Evolutionary conservation across 64 coral and sea anemone genomes (phyloP), one percentile per base, ranked within the genome.

Genomic region (Pachyseris speciosa): DNA sequence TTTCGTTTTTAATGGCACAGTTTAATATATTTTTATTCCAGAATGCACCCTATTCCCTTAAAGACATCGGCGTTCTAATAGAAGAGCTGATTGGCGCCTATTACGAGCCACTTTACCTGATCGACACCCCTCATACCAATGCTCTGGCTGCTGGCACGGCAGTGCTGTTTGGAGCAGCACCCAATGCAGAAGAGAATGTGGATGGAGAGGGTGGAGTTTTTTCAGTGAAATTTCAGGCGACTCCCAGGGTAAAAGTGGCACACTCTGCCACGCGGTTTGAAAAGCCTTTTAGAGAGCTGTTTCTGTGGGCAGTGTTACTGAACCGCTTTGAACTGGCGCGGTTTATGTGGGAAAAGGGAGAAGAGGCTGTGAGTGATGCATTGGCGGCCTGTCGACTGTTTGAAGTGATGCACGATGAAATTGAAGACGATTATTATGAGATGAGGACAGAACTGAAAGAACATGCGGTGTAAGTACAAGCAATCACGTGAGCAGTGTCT

Each of bases 261-360:
- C 64, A 81, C 16, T 51, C 53, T 57, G 88, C 68, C 17, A 91
- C 49, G 8, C 64, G 51, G 8, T 91, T 91, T 58, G 77, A 91
- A 34, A 91, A 91, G 48, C 88, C 88, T 53, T 91, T 91, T 27
- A 67, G 88, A 44, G 88, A 91, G 15, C 88, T 91, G 48, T 91
- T 91, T 27, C 20, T 91, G 27, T 91, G 88, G 88, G 75, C 88
- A 8, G 88, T 83, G 22, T 53, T 91, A 26, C 65, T 91, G 65
- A 91, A 91, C 32, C 88, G 88, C 31, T 71, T 40, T 83, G 75
- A 91, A 20, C 65, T 91, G 42, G 88, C 88, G 45, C 49, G 64
- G 11, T 91, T 91, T 38, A 91, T 91, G 75, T 91, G 88, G 88
- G 64, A 83, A 64, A 91, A 83, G 37, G 73, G 53, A 28, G 88